Conservation (phyloP, 2,888 invertebrate species). For the Chymomyza procnemis region DNA sequence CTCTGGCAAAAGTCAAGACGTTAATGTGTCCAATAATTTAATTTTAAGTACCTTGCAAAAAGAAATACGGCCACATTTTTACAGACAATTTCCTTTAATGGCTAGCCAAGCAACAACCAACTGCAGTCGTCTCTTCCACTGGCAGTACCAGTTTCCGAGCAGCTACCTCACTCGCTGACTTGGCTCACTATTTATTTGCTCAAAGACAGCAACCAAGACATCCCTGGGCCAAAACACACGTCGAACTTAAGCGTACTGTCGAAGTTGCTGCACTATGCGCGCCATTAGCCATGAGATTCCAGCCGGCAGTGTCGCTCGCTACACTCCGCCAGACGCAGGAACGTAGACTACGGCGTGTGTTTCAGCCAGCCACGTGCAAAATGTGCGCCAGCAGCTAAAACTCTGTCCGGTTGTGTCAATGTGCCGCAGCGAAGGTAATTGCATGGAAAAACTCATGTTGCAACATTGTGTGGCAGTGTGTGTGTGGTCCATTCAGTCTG, state of each 20-base stretch:
- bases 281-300: constrained; percentile 41
- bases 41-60: constrained; percentile 74
- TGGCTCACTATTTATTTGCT: not conserved
- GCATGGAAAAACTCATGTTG: constrained; percentile 58
- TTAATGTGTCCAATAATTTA: constrained; percentile 74
- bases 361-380: constrained; percentile 42
- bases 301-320: not conserved
- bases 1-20: constrained; percentile 61
- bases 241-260: constrained; percentile 32
- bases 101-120: constrained; percentile 46
- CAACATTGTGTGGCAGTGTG: not conserved
- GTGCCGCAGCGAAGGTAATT: constrained; percentile 55
- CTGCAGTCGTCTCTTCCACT: constrained; percentile 14
- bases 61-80: constrained; percentile 73
- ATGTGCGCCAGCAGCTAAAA: constrained; percentile 19
- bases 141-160: too few species aligned
- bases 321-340: constrained; percentile 1
- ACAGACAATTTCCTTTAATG: constrained; percentile 73
- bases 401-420: constrained; percentile 2
- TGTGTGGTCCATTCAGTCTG: constrained; percentile 7
- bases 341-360: not conserved
- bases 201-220: not conserved
- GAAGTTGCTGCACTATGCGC: constrained; percentile 36
- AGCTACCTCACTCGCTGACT: not conserved
- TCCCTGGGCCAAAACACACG: constrained; percentile 12